Evolutionary conservation across 2,113 vertebrate species (phyloP).

Genomic region (rat (Rattus norvegicus)): GRCr8 NC_086020.1:159541501-159542000

Average conservation of each 20-base stretch:
- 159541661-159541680: background rate
- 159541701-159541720: background rate
- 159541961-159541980: fast-evolving
- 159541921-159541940: background rate
- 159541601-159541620: background rate
- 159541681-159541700: background rate
- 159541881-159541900: background rate
- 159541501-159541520: background rate
- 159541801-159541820: background rate
- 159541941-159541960: fast-evolving
- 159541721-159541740: background rate
- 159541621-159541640: background rate
- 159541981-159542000: background rate
- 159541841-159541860: too few species aligned
- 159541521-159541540: background rate
- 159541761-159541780: background rate
- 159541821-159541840: background rate
- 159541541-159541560: background rate
- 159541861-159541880: fast-evolving
- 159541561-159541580: background rate
- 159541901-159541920: background rate
- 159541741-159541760: background rate
- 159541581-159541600: background rate
- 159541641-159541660: background rate
- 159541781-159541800: background rate